These are phyloP conservation scores for Xerus rutilus DNA, from an alignment of 2,797 vertebrate species.

Conservation along the genomic window DNA sequence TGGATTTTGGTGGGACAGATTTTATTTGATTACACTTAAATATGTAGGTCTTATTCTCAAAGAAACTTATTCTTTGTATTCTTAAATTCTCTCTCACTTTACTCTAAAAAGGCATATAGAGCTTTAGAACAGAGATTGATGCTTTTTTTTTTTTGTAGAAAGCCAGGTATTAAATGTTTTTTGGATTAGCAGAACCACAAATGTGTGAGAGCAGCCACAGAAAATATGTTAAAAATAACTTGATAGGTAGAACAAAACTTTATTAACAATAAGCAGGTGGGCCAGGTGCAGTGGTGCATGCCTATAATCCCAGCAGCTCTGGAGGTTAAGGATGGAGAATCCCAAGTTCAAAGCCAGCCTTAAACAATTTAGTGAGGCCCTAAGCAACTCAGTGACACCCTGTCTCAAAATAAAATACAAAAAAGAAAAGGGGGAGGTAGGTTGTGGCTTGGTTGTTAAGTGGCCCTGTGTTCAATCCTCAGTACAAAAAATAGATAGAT, in stretches of 20 bases:
- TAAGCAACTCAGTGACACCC: too few relatives aligned
- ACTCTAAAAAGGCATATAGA: background rate
- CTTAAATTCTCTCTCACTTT: background rate
- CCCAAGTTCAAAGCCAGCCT: too few relatives aligned
- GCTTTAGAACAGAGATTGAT: background rate
- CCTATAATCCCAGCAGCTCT: too few relatives aligned
- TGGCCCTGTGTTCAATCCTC: too few relatives aligned
- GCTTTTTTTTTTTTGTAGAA: background rate
- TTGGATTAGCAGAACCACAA: background rate
- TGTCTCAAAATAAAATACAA: too few relatives aligned
- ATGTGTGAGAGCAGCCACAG: background rate
- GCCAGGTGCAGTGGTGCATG: too few relatives aligned
- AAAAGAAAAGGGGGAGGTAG: too few relatives aligned
- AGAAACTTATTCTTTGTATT: background rate
- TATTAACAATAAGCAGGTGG: constrained; percentile 11
- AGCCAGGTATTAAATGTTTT: background rate
- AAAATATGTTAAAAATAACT: background rate
- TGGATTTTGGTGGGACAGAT: background rate
- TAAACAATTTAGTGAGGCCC: too few relatives aligned
- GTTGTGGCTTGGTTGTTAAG: too few relatives aligned
- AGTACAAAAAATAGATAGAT: too few relatives aligned
- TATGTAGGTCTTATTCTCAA: background rate
- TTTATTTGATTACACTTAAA: background rate
- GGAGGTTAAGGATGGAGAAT: too few relatives aligned
- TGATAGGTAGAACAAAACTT: background rate